phyloP scores from a whole-genome alignment of 2,797 vertebrate species.

The Apogon talboti region DNA sequence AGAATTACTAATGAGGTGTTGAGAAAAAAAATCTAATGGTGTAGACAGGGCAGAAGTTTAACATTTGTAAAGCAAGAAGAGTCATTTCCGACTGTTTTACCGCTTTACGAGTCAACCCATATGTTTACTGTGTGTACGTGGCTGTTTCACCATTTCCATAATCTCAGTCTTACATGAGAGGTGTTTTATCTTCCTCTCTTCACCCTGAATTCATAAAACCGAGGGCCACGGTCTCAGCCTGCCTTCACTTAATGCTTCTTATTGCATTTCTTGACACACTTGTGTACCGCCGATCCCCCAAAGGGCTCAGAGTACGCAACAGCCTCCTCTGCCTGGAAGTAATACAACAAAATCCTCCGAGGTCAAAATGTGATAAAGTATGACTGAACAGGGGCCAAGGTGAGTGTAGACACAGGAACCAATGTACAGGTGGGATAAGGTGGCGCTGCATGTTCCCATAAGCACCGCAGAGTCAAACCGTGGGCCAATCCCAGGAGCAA shows the following conservation, averaged over 20 bases:
- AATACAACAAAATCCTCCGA: conserved; percentile 5
- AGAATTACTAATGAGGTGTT: no score
- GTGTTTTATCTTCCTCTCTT: conserved; percentile 6
- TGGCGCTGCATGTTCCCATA: neutral
- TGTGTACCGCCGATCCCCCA: neutral
- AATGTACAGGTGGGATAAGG: neutral
- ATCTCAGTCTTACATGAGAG: no score
- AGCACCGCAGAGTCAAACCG: conserved; percentile 16
- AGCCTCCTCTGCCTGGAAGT: neutral
- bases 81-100: no score
- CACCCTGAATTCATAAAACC: conserved; percentile 1
- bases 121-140: no score
- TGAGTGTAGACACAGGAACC: conserved; percentile 3
- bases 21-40: no score
- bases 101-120: no score
- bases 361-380: conserved; percentile 15
- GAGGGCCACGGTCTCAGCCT: conserved; percentile 6
- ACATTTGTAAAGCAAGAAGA: no score
- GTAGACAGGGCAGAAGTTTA: no score
- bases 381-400: neutral
- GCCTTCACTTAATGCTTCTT: neutral
- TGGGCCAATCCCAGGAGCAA: conserved; percentile 28
- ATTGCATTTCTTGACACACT: neutral
- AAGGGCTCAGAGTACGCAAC: neutral
- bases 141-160: no score